A percentile compares a stretch with the other conserved stretches of the same genome.
phyloP scores from a whole-genome alignment of 2,113 vertebrate genomes.

The Rhynchopsitta pachyrhyncha region DNA sequence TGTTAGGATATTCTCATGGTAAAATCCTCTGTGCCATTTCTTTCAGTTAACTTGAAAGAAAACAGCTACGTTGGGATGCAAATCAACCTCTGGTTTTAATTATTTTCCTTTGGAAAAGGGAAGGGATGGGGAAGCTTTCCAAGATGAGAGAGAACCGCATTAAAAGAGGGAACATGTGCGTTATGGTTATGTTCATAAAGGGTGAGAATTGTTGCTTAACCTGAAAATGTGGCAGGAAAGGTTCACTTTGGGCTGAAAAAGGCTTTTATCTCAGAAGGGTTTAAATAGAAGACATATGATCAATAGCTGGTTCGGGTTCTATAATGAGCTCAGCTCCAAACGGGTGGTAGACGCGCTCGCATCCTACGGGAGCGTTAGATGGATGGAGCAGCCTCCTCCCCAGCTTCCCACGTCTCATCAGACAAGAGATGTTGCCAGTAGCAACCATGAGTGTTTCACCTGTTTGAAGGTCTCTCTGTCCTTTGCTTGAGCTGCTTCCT shows the following conservation, averaged over 20 bases:
- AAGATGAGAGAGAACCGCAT: not conserved
- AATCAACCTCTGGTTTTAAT: not conserved
- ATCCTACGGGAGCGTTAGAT: not conserved
- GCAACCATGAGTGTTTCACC: not conserved
- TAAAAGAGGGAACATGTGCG: not conserved
- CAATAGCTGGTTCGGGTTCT: not conserved
- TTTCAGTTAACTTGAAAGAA: not conserved
- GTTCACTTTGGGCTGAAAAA: not conserved
- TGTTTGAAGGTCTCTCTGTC: not conserved
- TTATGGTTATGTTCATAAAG: not conserved
- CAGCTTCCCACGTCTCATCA: conserved; percentile 3
- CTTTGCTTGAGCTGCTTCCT: not conserved
- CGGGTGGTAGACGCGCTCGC: not conserved
- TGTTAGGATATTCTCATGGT: not conserved
- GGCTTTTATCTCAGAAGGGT: not conserved
- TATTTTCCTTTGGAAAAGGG: not conserved
- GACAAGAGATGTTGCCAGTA: not conserved
- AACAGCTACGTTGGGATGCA: not conserved
- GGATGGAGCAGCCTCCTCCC: conserved; percentile 32
- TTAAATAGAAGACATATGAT: not conserved
- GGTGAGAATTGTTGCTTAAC: not conserved
- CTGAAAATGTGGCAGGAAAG: not conserved
- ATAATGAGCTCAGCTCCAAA: not conserved
- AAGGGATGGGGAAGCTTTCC: not conserved
- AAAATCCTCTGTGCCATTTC: not conserved